These are phyloP conservation scores for Lobophora halterata DNA, from an alignment of 2,888 invertebrate species.

Conservation along the genomic window DNA sequence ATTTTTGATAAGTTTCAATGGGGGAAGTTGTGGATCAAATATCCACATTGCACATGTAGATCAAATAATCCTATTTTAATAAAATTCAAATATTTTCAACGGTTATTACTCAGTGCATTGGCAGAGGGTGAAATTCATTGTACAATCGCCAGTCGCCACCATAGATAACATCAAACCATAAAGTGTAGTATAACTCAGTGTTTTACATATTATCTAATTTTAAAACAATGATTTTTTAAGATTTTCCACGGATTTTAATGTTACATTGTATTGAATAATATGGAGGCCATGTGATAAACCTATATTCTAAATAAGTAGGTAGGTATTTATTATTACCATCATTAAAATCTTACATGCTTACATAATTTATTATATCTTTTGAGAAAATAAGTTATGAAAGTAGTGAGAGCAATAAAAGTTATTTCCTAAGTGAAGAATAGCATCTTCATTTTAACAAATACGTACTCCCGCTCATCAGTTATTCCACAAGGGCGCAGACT, in stretches of 20 bases:
- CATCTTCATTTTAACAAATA: constrained; percentile 24
- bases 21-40: too few species aligned
- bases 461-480: constrained; percentile 24
- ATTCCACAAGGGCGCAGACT: constrained; percentile 33
- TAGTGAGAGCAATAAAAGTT: constrained; percentile 6
- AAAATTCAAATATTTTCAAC: constrained; percentile 62
- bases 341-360: too few species aligned
- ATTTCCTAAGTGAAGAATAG: constrained; percentile 15
- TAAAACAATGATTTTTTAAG: too few species aligned
- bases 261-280: too few species aligned
- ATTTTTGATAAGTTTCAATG: too few species aligned
- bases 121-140: constrained; percentile 51
- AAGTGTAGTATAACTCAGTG: too few species aligned
- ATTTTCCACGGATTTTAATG: constrained; percentile 20
- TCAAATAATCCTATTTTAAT: constrained; percentile 62
- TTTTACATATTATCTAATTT: too few species aligned
- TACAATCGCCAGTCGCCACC: constrained; percentile 25
- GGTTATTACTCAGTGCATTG: constrained; percentile 47
- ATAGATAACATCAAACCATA: constrained; percentile 17
- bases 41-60: constrained; percentile 5
- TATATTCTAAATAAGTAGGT: too few species aligned
- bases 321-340: too few species aligned
- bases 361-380: too few species aligned
- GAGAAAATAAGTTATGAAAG: too few species aligned
- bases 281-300: too few species aligned